Percentiles rank a stretch among this genome's conserved stretches.
Evolutionary conservation across 2,888 invertebrate genomes (phyloP).

Genomic region (Fragum sueziense): DNA sequence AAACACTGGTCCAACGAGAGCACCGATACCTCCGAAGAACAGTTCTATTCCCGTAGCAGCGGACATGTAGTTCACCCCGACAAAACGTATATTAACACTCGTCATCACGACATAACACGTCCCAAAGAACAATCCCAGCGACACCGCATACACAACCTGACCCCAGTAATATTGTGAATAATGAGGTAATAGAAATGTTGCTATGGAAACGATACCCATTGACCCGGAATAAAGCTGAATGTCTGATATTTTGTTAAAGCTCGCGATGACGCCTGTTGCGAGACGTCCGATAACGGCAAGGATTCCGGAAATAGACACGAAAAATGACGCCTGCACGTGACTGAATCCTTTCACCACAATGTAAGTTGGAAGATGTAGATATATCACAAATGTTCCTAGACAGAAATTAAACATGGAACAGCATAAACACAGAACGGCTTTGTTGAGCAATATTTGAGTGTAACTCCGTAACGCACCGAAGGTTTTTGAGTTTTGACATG

Average conservation of each 20-base stretch:
- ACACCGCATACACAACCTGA: constrained; percentile 40
- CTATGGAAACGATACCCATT: constrained; percentile 38
- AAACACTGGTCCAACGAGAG: constrained; percentile 50
- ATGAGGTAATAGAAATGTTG: constrained; percentile 41
- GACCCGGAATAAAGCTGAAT: constrained; percentile 41
- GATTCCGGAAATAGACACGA: constrained; percentile 44
- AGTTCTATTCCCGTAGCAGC: constrained; percentile 50
- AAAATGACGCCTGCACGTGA: constrained; percentile 33
- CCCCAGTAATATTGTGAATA: constrained; percentile 29
- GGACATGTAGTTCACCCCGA: constrained; percentile 48
- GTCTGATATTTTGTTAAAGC: constrained; percentile 27
- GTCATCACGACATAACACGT: constrained; percentile 47
- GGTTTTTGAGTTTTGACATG: background rate
- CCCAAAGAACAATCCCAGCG: constrained; percentile 50
- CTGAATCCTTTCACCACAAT: constrained; percentile 40
- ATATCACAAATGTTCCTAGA: constrained; percentile 43
- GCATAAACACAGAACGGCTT: constrained; percentile 38
- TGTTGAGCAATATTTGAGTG: constrained; percentile 28
- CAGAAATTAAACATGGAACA: constrained; percentile 42
- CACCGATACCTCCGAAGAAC: constrained; percentile 52
- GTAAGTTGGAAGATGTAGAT: constrained; percentile 43
- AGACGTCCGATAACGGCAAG: constrained; percentile 37
- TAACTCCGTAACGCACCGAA: constrained; percentile 17
- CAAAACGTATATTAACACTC: constrained; percentile 40
- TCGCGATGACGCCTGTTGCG: constrained; percentile 38